Conservation (phyloP, 1,140 invertebrate genomes). For the Apis laboriosa region DNA sequence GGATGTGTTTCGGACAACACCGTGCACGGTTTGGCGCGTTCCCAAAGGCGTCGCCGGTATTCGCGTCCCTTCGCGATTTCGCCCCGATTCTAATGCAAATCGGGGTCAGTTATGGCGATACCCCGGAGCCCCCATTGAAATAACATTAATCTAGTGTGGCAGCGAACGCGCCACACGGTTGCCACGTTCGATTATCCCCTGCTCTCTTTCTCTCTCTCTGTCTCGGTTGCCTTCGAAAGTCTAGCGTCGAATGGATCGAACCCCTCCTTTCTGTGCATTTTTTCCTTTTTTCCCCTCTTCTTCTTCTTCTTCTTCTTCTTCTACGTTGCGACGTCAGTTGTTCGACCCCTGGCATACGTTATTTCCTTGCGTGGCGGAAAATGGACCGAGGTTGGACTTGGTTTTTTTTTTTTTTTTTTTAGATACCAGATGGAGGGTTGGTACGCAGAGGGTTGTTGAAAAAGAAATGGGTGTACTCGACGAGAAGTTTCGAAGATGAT, state of each 20-base stretch:
- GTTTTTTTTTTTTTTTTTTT: neutral
- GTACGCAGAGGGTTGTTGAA: neutral
- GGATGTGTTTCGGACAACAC: constrained; percentile 65
- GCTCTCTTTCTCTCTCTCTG: neutral
- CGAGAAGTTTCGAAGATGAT: neutral
- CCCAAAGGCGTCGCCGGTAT: constrained; percentile 54
- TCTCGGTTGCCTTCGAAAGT: constrained; percentile 13
- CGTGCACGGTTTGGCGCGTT: constrained; percentile 68
- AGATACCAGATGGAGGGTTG: neutral
- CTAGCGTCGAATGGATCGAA: constrained; percentile 51
- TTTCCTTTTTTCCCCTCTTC: neutral
- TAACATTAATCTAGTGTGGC: constrained; percentile 75
- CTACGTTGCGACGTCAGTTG: constrained; percentile 43
- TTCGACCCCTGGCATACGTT: constrained; percentile 53
- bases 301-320: neutral
- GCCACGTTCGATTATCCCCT: constrained; percentile 68
- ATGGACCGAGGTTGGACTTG: constrained; percentile 14
- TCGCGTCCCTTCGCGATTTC: constrained; percentile 57
- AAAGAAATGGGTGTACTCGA: neutral
- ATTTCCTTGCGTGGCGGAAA: constrained; percentile 41
- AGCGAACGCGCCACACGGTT: constrained; percentile 58
- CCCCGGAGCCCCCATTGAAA: constrained; percentile 65
- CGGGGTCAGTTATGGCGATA: constrained; percentile 71
- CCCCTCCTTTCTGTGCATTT: neutral
- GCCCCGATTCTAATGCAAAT: constrained; percentile 72